A percentile compares a stretch with the other conserved stretches of the same genome.
phyloP scores from a whole-genome alignment of 2,113 vertebrate genomes.

The Vimba vimba region DNA sequence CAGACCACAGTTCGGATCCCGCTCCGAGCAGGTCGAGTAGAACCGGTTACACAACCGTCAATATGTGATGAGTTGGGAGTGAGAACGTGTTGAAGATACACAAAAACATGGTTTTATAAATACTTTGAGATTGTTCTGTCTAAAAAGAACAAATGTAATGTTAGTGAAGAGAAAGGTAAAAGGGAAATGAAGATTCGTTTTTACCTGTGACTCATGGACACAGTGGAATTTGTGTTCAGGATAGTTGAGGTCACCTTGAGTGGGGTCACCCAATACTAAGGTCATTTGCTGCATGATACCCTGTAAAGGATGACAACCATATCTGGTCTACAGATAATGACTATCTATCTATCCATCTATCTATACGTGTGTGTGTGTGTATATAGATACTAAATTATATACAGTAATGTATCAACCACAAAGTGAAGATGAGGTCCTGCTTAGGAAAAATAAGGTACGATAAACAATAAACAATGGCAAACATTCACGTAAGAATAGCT shows the following conservation, averaged over 20 bases:
- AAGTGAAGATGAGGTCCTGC: too few species aligned
- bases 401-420: too few species aligned
- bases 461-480: background rate
- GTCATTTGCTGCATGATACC: slow-evolving; percentile 59
- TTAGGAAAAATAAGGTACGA: background rate
- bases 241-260: slow-evolving; percentile 45
- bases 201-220: slow-evolving; percentile 48
- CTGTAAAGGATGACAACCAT: slow-evolving; percentile 47
- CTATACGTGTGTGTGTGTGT: too few species aligned
- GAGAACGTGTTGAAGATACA: too few species aligned
- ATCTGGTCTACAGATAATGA: slow-evolving; percentile 6
- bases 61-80: too few species aligned
- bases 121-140: background rate
- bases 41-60: too few species aligned
- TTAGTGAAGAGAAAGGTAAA: background rate
- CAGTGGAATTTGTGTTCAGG: slow-evolving; percentile 51
- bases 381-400: too few species aligned
- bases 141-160: background rate
- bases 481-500: background rate
- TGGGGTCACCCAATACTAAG: slow-evolving; percentile 54
- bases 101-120: background rate
- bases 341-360: too few species aligned
- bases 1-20: too few species aligned
- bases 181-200: background rate
- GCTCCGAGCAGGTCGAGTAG: too few species aligned